Evolutionary conservation across 2,797 vertebrate genomes (phyloP).

Genomic region (Peromyscus nudipes): DNA sequence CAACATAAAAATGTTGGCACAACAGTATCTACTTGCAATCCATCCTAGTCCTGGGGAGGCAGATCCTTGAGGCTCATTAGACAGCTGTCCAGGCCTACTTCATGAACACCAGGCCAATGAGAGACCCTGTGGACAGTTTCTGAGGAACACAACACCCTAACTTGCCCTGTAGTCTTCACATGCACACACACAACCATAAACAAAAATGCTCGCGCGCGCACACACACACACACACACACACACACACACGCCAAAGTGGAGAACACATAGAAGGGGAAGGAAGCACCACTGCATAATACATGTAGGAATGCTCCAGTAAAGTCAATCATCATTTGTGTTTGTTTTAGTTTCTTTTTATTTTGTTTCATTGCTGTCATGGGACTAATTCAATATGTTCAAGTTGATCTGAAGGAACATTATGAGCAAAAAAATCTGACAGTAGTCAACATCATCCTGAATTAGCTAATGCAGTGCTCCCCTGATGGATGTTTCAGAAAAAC

Average conservation of each 20-base stretch:
- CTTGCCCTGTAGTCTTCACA: neutral
- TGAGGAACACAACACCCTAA: neutral
- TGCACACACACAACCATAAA: neutral
- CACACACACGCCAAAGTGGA: neutral
- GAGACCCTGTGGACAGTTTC: neutral
- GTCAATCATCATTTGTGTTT: neutral
- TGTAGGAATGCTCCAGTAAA: neutral
- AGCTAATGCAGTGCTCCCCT: neutral
- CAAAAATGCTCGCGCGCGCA: neutral
- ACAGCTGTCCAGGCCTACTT: neutral
- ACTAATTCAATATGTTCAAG: neutral
- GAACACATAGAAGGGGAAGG: neutral
- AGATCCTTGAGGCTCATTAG: neutral
- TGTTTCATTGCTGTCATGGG: neutral
- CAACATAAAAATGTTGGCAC: neutral
- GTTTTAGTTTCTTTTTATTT: neutral
- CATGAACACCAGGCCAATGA: neutral
- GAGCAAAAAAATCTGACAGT: neutral
- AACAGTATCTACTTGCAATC: neutral
- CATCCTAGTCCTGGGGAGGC: neutral
- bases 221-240: neutral
- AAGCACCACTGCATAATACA: neutral
- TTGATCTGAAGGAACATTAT: neutral
- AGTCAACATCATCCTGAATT: conserved; percentile 14
- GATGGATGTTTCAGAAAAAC: conserved; percentile 42